Evolutionary conservation across 2,113 vertebrate species (phyloP).

Genomic region (Todiramphus chloris): DNA sequence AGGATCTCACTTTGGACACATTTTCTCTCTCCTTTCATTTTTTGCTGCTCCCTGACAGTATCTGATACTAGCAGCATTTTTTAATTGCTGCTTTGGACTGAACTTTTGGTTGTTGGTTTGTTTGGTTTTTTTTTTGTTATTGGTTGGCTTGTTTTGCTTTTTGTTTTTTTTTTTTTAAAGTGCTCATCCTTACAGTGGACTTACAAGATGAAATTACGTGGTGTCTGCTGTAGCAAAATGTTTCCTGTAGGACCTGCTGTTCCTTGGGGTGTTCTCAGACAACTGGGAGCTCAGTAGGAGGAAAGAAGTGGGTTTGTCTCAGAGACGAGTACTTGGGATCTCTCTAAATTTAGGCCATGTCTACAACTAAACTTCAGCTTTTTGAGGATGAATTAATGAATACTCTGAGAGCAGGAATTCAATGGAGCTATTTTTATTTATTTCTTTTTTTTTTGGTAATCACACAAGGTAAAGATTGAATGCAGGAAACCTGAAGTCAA

Average conservation of each 20-base stretch:
- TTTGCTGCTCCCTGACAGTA: neutral
- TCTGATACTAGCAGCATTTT: neutral
- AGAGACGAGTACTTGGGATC: neutral
- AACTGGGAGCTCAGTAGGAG: neutral
- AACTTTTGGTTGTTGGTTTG: neutral
- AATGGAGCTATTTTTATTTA: neutral
- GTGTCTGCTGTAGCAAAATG: neutral
- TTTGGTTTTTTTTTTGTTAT: neutral
- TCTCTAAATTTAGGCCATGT: neutral
- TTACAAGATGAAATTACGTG: neutral
- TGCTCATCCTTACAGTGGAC: neutral
- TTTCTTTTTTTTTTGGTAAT: neutral
- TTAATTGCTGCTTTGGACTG: neutral
- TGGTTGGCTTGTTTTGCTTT: neutral
- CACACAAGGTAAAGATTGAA: neutral
- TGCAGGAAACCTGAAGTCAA: neutral
- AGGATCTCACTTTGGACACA: neutral
- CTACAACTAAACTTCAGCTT: neutral
- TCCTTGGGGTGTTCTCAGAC: neutral
- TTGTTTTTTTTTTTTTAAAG: neutral
- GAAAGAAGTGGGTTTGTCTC: neutral
- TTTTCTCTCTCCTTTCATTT: conserved; percentile 15
- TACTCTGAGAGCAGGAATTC: neutral
- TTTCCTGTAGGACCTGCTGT: neutral
- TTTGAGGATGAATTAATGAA: neutral